phyloP scores from a whole-genome alignment of 35 echinoderm and acorn worm genomes.

The Patiria miniata region DNA sequence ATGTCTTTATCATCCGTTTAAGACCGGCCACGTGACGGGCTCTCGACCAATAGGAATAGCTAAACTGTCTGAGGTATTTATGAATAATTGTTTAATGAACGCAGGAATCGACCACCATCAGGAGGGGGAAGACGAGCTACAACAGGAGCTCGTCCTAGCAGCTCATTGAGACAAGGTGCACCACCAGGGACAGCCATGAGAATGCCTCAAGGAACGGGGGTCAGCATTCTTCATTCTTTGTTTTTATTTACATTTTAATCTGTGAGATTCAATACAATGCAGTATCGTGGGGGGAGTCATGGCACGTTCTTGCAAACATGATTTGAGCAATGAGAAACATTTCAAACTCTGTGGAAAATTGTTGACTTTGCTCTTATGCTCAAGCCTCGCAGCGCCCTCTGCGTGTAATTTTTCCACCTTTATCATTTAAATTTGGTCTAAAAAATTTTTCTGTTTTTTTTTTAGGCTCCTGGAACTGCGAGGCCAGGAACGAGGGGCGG shows the following conservation, averaged over 20 bases:
- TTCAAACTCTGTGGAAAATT: too few species aligned
- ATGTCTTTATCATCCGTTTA: too few species aligned
- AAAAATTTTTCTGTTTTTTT: not conserved
- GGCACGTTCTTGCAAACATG: too few species aligned
- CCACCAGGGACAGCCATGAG: conserved; percentile 85
- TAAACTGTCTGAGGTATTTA: too few species aligned
- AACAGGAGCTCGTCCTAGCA: conserved; percentile 70
- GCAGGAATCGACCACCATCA: conserved; percentile 86
- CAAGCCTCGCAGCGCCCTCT: too few species aligned
- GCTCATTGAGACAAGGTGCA: conserved; percentile 74
- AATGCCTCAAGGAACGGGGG: conserved; percentile 86
- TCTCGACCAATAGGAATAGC: too few species aligned
- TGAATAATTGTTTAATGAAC: too few species aligned
- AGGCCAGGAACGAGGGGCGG: conserved; percentile 95
- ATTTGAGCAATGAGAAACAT: too few species aligned
- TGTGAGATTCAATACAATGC: too few species aligned
- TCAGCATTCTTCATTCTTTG: conserved; percentile 25
- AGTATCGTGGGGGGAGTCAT: too few species aligned
- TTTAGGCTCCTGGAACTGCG: conserved; percentile 84
- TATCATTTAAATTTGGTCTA: not conserved
- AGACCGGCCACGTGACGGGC: too few species aligned
- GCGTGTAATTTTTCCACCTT: not conserved
- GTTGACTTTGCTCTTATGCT: too few species aligned
- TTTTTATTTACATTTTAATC: not conserved
- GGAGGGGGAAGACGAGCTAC: conserved; percentile 70